Conservation (phyloP, 2,113 vertebrate species). For the Tinamus guttatus region DNA sequence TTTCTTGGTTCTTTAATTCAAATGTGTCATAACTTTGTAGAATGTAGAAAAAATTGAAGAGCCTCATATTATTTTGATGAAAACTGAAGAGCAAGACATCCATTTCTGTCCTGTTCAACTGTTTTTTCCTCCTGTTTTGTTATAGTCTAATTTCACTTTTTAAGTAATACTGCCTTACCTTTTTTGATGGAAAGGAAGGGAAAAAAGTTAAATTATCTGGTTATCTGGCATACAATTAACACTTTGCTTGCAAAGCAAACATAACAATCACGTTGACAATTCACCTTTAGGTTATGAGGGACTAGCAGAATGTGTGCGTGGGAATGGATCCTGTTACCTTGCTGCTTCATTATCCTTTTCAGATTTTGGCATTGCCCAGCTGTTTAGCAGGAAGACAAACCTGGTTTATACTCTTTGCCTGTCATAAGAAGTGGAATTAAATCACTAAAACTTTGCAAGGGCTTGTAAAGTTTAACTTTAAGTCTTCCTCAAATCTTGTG, state of each 20-base stretch:
- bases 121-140: background rate
- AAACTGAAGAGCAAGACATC: background rate
- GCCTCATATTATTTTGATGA: background rate
- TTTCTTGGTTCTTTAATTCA: slow-evolving; percentile 4
- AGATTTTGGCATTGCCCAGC: background rate
- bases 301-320: background rate
- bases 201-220: background rate
- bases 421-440: background rate
- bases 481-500: background rate
- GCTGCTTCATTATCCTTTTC: background rate
- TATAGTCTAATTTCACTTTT: background rate
- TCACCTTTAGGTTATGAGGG: background rate
- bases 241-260: background rate
- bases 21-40: background rate
- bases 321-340: background rate
- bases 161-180: background rate
- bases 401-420: background rate
- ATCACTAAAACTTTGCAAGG: background rate
- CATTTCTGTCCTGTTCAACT: background rate
- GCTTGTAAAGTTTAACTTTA: background rate
- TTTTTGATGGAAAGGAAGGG: background rate
- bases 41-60: background rate
- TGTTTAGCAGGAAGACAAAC: background rate
- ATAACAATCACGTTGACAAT: background rate
- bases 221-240: background rate